Percentiles rank a stretch among this genome's conserved stretches.
Conservation (phyloP, 1,140 invertebrate species). For the Drosophila setifemur region DNA sequence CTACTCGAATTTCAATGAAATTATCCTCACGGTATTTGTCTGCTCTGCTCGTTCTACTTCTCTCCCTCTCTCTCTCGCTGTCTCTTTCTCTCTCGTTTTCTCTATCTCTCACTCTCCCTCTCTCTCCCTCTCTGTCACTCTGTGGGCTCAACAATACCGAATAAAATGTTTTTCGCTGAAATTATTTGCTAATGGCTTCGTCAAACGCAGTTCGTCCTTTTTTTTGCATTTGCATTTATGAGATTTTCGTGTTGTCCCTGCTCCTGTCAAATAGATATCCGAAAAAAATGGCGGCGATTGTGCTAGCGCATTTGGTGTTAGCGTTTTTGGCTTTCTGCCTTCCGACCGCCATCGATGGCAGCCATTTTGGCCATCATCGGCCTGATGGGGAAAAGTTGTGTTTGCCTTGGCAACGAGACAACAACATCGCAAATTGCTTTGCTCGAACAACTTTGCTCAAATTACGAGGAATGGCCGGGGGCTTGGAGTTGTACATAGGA, state of each 20-base stretch:
- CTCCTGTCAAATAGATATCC: constrained; percentile 58
- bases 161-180: constrained; percentile 74
- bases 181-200: constrained; percentile 77
- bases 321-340: constrained; percentile 35
- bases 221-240: constrained; percentile 71
- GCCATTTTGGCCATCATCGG: constrained; percentile 58
- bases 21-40: constrained; percentile 78
- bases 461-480: constrained; percentile 33
- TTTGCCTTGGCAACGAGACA: constrained; percentile 58
- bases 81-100: neutral
- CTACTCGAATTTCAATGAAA: constrained; percentile 82
- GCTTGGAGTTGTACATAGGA: neutral
- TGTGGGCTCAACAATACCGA: constrained; percentile 54
- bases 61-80: too few relatives aligned
- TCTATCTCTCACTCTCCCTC: neutral
- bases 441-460: constrained; percentile 57
- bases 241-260: constrained; percentile 47
- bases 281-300: constrained; percentile 61
- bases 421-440: constrained; percentile 68
- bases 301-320: constrained; percentile 31
- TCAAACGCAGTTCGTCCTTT: constrained; percentile 41
- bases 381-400: constrained; percentile 17
- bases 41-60: constrained; percentile 4
- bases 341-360: constrained; percentile 44
- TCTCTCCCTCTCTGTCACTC: constrained; percentile 13